Percentiles rank a stretch among this genome's conserved stretches.
Conservation (phyloP, 2,888 invertebrate species). For the Cancer borealis region DNA sequence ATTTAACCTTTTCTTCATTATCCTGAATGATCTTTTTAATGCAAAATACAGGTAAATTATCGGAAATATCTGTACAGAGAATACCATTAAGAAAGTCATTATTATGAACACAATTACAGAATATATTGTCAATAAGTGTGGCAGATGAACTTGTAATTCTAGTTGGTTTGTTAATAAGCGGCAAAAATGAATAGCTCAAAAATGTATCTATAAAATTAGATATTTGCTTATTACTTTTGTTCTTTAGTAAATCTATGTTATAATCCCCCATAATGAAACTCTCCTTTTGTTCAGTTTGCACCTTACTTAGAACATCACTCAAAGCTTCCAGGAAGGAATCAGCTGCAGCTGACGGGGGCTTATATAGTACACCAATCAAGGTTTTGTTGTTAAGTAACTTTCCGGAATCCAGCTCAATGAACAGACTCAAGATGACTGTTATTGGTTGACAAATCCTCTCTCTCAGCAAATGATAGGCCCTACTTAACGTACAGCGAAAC, state of each 20-base stretch:
- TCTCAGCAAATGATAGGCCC: background rate
- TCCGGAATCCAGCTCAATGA: too few species aligned
- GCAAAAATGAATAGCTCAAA: background rate
- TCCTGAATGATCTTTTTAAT: background rate
- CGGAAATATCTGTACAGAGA: constrained; percentile 20
- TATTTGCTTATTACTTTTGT: constrained; percentile 2
- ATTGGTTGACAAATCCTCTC: background rate
- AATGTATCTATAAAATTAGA: constrained; percentile 1
- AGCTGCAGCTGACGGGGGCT: too few species aligned
- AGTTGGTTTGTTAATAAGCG: constrained; percentile 11
- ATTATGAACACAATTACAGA: background rate
- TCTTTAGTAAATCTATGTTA: background rate
- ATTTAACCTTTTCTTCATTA: constrained; percentile 11
- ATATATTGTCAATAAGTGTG: constrained; percentile 20
- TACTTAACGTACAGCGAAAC: background rate
- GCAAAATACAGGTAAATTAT: background rate
- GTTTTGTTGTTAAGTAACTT: constrained; percentile 20
- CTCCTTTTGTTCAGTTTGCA: too few species aligned
- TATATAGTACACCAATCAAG: constrained; percentile 10
- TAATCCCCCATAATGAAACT: too few species aligned
- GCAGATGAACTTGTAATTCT: background rate
- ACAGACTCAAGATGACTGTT: background rate
- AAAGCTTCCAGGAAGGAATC: constrained; percentile 11
- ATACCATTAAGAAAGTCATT: constrained; percentile 9
- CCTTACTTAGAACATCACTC: background rate